Base-by-base conservation (phyloP, 53 echinoderm and acorn worm genomes). In the Luidia sarsii region DNA sequence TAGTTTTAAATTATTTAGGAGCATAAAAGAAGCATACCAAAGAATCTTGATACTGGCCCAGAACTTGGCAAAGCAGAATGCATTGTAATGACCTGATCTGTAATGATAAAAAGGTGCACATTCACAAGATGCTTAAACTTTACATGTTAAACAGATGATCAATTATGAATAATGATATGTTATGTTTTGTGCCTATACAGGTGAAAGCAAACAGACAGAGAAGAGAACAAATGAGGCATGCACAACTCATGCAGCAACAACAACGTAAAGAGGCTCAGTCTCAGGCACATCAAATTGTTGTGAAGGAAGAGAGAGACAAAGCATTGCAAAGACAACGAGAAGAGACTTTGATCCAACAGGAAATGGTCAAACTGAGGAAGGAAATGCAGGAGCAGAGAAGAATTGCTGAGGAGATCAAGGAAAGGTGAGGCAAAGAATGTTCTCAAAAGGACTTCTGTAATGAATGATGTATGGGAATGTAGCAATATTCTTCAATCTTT, bases 181-280 rank as follows among this genome's bases (percentile, higher is more conserved):
- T 39, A n/a, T n/a, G n/a, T n/a, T n/a, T n/a, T n/a, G n/a, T n/a
- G n/a, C n/a, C n/a, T n/a, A n/a, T 29, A 2, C 50, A 95, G 95
- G 95, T 95, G 19, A 93, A 86, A 51, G 95, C 90, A 57, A 95
- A 95, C 39, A 75, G 95, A n/a, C 70, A 88, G 86, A 95, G 93
- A 64, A 63, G 87, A 66, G 80, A 93, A 50, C 70, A 69, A 68
- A 83, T 85, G 33, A 66, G 68, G 29, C 63, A 80, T 8, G 54
- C 85, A 27, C 67, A 85, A 46, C 80, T 88, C 19, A 72, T 67
- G 51, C 56, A 75, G 63, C 60, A 81, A 29, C 86, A 86, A 59
- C 81, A 81, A 25, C 68, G 77, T 53, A 91, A 86, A 70, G 82
- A 72, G 11, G 70, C 91, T 23, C 94, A 94, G 84, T 75, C 73